These are phyloP conservation scores for Sisor rabdophorus DNA, from an alignment of 2,113 vertebrate genomes.

Conservation along the genomic window DNA sequence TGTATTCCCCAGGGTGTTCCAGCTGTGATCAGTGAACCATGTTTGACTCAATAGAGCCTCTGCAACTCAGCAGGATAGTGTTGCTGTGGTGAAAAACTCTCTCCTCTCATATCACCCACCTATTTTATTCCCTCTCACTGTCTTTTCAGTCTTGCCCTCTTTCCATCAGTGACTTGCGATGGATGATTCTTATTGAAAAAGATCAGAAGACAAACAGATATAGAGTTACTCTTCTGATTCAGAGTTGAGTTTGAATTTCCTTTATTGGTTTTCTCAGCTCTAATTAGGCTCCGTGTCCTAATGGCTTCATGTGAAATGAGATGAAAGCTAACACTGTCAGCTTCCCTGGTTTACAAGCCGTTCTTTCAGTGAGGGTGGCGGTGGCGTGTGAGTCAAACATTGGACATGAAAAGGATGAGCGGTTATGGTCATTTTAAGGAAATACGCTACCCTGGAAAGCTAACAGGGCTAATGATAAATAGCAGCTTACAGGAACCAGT, in stretches of 20 bases:
- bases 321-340: constrained; percentile 45
- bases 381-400: constrained; percentile 34
- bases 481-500: background rate
- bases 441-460: background rate
- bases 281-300: constrained; percentile 46
- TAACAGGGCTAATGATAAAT: background rate
- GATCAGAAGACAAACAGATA: constrained; percentile 41
- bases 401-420: constrained; percentile 26
- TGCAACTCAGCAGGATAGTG: constrained; percentile 2
- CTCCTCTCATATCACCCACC: constrained; percentile 27
- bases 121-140: constrained; percentile 13
- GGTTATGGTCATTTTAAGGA: constrained; percentile 1
- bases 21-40: constrained; percentile 3
- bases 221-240: constrained; percentile 46
- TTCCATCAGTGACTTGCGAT: constrained; percentile 31
- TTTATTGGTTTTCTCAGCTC: constrained; percentile 45
- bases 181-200: constrained; percentile 45
- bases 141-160: constrained; percentile 26
- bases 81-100: constrained; percentile 22
- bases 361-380: constrained; percentile 22
- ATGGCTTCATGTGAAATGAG: constrained; percentile 48
- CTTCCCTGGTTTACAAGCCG: constrained; percentile 50
- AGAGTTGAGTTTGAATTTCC: constrained; percentile 46
- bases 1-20: constrained; percentile 13
- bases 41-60: constrained; percentile 23